Base-by-base conservation (phyloP, 2,888 invertebrate genomes). In the Synergus japonicus region DNA sequence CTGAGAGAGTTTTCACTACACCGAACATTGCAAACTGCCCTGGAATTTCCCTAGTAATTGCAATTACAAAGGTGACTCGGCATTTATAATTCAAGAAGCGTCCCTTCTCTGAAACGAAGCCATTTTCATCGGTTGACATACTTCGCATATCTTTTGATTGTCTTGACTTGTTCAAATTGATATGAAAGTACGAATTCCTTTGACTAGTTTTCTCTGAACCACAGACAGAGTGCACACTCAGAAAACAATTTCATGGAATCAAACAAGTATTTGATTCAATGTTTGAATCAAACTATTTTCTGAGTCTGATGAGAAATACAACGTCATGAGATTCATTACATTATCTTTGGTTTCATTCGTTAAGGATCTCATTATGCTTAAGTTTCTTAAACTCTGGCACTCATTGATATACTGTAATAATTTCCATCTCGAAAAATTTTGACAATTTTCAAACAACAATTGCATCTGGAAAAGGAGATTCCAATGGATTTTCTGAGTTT, bases 31-130 rank as follows among this genome's bases (percentile, higher is more conserved):
- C 66, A 77, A 78, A 80, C 77, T 80, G 83, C 78, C 76, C 78
- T 66, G 81, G 81, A 79, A 78, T 67, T 67, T 67, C 44, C n/a
- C 67, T 44, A 67, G 67, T 67, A 67, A 67, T 67, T 67, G 44
- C 67, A 67, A 67, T 81, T 78, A 82, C 82, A 83, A 82, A 85
- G 83, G 76, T 81, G 79, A 80, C 82, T 77, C 76, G 76, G 65
- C 78, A 84, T 84, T 85, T 83, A 83, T 85, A 85, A 86, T 82
- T 85, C 84, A 84, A 78, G 65, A 76, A 69, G 79, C 81, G 82
- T 78, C 76, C 78, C 63, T 67, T 69, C 41, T 76, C 41, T 69
- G 79, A 76, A 79, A 83, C 79, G 79, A 49, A 80, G 58, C 64
- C 44, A 78, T 83, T 81, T 78, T 78, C 78, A 44, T 65, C 79